Evolutionary conservation across 1,140 invertebrate genomes (phyloP), one percentile per base, ranked within the genome.

Genomic region (Drosophila varians): DNA sequence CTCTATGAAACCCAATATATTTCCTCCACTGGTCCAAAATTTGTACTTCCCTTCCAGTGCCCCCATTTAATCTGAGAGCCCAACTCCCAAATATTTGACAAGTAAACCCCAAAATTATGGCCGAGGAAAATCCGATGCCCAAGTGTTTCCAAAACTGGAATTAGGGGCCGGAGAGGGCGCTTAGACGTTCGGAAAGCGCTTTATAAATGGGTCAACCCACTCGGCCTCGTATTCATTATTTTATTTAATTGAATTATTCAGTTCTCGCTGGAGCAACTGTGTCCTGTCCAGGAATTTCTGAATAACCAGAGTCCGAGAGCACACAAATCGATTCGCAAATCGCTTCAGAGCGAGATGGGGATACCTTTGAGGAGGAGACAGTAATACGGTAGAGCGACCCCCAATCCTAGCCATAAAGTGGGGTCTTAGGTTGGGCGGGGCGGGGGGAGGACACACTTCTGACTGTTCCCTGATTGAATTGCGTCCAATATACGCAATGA

Each of bases 181-280:
- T 38, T 16, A 38, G 36, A 38, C 14, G 5, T 11, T 0, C 8
- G 28, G 28, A 11, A 31, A 31, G 28, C 28, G 28, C 1, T 4
- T 38, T 38, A 38, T 1, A 38, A 38, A 16, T 38, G 36, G 36
- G 36, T 16, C 12, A 12, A 14, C 2, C 36, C 36, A 12, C 6
- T 31, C 6, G 6, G 2, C 28, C 36, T 31, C 36, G 36, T 78
- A 83, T 84, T 83, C 79, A 83, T 83, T 84, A 84, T 78, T 78
- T 84, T 56, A 64, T 78, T 75, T 78, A 83, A 84, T 83, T 77
- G 78, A 83, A 83, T 83, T 83, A 83, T 83, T 83, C 78, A 83
- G 53, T 57, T 36, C 49, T 31, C 70, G n/a, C 8, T 11, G 28
- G 9, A 9, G 3, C 36, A 42, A 31, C 61, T 69, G 65, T 60